Evolutionary conservation across 2,797 vertebrate species (phyloP).

Genomic region (Molossus molossus): DNA sequence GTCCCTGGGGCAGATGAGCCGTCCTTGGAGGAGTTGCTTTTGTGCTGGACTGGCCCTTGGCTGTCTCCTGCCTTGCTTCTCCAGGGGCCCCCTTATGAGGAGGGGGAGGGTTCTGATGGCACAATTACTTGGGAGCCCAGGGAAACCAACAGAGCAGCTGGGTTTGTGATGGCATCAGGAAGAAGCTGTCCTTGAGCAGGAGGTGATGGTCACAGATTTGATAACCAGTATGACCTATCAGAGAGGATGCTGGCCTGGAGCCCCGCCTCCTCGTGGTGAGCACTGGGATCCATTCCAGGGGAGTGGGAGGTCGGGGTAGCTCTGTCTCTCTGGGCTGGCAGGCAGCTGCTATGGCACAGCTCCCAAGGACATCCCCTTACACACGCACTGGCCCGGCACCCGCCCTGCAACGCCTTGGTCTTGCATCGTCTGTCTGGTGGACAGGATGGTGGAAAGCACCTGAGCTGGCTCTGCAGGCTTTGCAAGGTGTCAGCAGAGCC

Average conservation of each 20-base stretch:
- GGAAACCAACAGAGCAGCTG: constrained; percentile 55
- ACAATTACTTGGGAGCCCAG: constrained; percentile 77
- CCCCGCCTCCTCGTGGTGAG: not conserved
- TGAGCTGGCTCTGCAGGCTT: not conserved
- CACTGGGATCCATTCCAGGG: not conserved
- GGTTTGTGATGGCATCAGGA: constrained; percentile 71
- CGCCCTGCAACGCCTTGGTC: constrained; percentile 79
- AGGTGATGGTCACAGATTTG: not conserved
- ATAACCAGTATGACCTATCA: not conserved
- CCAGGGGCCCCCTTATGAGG: not conserved
- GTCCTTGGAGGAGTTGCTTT: constrained; percentile 5
- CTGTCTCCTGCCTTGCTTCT: constrained; percentile 4
- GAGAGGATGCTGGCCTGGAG: not conserved
- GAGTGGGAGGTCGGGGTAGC: not conserved
- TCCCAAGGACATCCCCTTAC: no score
- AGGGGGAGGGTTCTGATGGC: constrained; percentile 60
- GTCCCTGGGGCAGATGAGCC: constrained; percentile 33
- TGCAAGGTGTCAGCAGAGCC: not conserved
- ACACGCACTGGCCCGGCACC: not conserved
- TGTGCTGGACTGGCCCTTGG: not conserved
- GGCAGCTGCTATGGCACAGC: not conserved
- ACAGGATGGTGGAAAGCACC: not conserved
- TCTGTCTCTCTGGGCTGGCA: not conserved
- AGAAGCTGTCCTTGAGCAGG: not conserved
- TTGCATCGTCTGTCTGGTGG: not conserved